phyloP scores from a whole-genome alignment of 2,888 invertebrate species.

The Leucania comma region DNA sequence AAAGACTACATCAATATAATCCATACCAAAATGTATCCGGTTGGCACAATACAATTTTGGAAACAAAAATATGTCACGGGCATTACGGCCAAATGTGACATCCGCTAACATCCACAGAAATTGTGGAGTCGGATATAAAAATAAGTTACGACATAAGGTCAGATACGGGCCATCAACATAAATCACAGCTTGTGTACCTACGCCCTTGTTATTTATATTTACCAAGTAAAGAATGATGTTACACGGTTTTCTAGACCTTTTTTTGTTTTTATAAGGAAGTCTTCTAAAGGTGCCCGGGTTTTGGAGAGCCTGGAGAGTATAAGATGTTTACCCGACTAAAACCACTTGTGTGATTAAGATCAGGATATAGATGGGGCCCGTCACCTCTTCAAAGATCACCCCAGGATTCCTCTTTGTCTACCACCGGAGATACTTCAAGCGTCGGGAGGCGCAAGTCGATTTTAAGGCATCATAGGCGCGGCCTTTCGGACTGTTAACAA shows the following conservation, averaged over 20 bases:
- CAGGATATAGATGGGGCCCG: background rate
- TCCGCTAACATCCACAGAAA: conserved; percentile 61
- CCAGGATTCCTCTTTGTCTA: no score
- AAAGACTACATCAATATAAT: conserved; percentile 12
- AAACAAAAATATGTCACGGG: conserved; percentile 52
- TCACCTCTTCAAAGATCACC: no score
- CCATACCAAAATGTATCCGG: conserved; percentile 19
- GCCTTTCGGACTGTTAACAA: no score
- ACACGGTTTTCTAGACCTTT: conserved; percentile 20
- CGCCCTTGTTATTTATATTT: conserved; percentile 68
- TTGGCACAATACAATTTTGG: conserved; percentile 48
- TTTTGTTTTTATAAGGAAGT: background rate
- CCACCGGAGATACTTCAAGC: no score
- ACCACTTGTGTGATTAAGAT: background rate
- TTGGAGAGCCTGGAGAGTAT: background rate
- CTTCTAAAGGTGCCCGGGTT: background rate
- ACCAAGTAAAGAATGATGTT: conserved; percentile 56
- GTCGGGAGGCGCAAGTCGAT: no score
- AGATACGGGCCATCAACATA: conserved; percentile 70
- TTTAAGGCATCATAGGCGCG: no score
- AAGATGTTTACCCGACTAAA: background rate
- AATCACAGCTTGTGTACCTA: conserved; percentile 69
- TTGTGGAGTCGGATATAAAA: conserved; percentile 68
- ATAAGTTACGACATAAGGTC: conserved; percentile 72
- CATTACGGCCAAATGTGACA: conserved; percentile 62